These are phyloP conservation scores for Urosaurus nigricauda DNA, from an alignment of 2,797 vertebrate genomes.

Conservation along the genomic window DNA sequence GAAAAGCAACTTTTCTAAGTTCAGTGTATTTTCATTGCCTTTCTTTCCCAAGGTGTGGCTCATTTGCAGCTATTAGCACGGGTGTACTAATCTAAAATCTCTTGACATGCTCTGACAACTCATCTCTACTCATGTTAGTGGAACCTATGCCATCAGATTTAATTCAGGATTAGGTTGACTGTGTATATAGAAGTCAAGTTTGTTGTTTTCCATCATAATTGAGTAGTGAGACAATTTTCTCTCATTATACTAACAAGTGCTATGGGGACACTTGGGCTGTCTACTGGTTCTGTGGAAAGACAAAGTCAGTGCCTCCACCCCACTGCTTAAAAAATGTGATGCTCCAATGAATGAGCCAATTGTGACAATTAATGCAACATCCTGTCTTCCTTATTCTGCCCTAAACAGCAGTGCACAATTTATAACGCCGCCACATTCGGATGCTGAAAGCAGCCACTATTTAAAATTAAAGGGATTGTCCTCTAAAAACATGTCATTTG, in stretches of 20 bases:
- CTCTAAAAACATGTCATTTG: neutral
- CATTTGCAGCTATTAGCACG: neutral
- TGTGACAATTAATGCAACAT: neutral
- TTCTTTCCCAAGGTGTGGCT: neutral
- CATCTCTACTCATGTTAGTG: neutral
- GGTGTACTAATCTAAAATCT: neutral
- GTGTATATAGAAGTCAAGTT: neutral
- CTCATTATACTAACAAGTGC: neutral
- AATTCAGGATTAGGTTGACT: neutral
- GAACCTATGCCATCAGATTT: slow-evolving; percentile 10
- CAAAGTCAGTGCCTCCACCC: neutral
- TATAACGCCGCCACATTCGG: neutral
- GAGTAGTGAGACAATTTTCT: neutral
- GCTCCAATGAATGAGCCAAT: neutral
- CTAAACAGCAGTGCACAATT: neutral
- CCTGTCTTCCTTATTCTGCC: neutral
- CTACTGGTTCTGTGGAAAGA: neutral
- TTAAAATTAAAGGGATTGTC: neutral
- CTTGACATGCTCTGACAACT: neutral
- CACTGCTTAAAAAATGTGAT: neutral
- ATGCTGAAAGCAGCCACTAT: neutral
- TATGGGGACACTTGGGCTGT: neutral
- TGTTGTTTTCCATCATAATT: neutral
- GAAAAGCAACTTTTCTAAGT: too few relatives aligned
- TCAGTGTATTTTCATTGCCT: too few relatives aligned